Conservation (phyloP, 2,797 vertebrate species). For the Limnodromus scolopaceus region DNA sequence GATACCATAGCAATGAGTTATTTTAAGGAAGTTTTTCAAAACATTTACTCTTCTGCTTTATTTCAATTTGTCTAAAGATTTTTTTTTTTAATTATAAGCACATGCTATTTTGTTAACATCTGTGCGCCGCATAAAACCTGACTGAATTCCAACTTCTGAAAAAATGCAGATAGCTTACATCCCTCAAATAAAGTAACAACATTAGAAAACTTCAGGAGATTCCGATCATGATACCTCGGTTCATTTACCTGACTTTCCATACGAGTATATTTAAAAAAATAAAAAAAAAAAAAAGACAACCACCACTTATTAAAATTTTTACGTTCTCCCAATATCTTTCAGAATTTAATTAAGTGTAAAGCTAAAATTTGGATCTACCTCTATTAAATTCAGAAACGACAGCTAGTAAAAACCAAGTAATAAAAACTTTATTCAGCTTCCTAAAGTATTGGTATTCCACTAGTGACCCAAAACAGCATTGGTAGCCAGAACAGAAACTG, state of each 20-base stretch:
- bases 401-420: conserved; percentile 71
- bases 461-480: conserved; percentile 12
- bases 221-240: background rate
- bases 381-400: conserved; percentile 73
- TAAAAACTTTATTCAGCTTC: conserved; percentile 65
- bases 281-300: background rate
- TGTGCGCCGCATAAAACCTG: conserved; percentile 60
- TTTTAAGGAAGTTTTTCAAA: conserved; percentile 85
- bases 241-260: conserved; percentile 23
- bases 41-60: conserved; percentile 86
- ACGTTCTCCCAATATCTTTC: background rate
- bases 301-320: background rate
- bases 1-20: conserved; percentile 77
- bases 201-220: conserved; percentile 22
- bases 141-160: conserved; percentile 59
- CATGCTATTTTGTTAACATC: conserved; percentile 76
- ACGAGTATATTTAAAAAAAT: background rate
- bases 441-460: conserved; percentile 26
- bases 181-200: conserved; percentile 44
- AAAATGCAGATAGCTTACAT: conserved; percentile 62
- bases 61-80: conserved; percentile 85
- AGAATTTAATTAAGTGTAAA: conserved; percentile 62
- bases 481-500: conserved; percentile 43
- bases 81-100: conserved; percentile 81
- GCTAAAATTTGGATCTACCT: conserved; percentile 39